Base-by-base conservation (phyloP, 2,797 vertebrate species). In the Neoniphon sammara region DNA sequence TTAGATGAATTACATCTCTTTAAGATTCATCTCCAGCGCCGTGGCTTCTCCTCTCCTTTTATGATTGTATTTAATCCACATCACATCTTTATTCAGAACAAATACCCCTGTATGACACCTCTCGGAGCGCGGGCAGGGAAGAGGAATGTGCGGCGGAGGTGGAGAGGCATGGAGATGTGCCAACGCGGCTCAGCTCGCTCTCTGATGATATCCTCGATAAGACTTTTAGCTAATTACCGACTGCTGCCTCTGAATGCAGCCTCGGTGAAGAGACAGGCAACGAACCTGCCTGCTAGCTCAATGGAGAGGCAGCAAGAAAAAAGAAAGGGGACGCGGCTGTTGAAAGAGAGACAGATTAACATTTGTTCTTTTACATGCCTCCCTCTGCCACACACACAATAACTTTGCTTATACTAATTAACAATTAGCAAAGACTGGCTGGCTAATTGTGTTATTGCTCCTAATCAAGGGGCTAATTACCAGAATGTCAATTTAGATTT, bases 381-480 rank as follows among this genome's bases (percentile, higher is more conserved):
- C 90, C 91, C 89, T 93, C 90, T 91, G 88, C 89, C 93, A 92
- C 88, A 91, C 92, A 93, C 93, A 94, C 93, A 93, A 93, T 93
- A 94, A 95, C 93, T 94, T 94, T 95, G 93, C 94, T 95, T 96
- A 94, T 96, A 95, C 95, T 97, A 97, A 97, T 97, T 97, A 97
- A 96, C 95, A 96, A 96, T 97, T 97, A 97, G 95, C 91, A 92
- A 95, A 94, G 95, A 96, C 95, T 95, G 93, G 86, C 94, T 95
- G 92, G 95, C 96, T 98, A 96, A 98, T 97, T 98, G 95, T 96
- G 95, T 96, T 97, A 96, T 97, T 96, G 95, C 92, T 86, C 96
- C 96, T 98, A 99, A 98, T 99, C 97, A 99, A 98, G 96, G 95
- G 96, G 96, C 96, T 98, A 98, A 98, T 98, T 98, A 98, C 96